phyloP scores from a whole-genome alignment of 1,140 invertebrate genomes.

The Cepaea nemoralis region DNA sequence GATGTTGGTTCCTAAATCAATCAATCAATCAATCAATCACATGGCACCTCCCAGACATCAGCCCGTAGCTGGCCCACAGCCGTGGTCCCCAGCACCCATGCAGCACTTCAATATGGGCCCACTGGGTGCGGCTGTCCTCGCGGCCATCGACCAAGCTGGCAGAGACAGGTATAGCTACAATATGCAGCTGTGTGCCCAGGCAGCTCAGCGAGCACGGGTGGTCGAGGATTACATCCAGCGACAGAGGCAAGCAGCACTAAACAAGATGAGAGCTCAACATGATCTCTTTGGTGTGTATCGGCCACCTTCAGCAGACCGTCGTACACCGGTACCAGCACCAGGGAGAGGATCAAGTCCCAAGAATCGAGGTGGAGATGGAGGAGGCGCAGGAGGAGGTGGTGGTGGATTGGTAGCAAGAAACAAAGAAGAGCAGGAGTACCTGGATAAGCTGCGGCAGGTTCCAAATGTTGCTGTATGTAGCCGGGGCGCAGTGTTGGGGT shows the following conservation, averaged over 20 bases:
- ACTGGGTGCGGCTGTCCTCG: slow-evolving; percentile 46
- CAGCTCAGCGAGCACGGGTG: slow-evolving; percentile 61
- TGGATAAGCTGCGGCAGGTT: no score
- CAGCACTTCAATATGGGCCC: slow-evolving; percentile 44
- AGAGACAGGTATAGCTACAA: slow-evolving; percentile 49
- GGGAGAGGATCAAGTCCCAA: slow-evolving; percentile 26
- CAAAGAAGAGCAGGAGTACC: slow-evolving; percentile 65
- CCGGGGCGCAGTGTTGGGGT: no score
- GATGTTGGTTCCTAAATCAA: no score
- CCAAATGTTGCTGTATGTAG: no score
- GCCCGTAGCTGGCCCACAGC: slow-evolving; percentile 37
- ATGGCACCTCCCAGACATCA: slow-evolving; percentile 51
- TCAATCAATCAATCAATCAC: slow-evolving; percentile 34
- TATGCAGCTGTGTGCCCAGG: slow-evolving; percentile 48
- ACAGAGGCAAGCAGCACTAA: slow-evolving; percentile 63
- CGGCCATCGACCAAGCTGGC: slow-evolving; percentile 41
- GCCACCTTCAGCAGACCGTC: slow-evolving; percentile 12
- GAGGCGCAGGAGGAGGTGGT: no score
- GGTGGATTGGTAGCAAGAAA: slow-evolving; percentile 46
- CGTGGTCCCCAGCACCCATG: slow-evolving; percentile 40
- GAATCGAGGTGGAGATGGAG: neutral
- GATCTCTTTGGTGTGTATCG: slow-evolving; percentile 61
- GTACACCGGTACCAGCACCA: slow-evolving; percentile 29
- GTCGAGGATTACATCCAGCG: slow-evolving; percentile 66
- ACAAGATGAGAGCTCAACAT: slow-evolving; percentile 64